Base-by-base conservation (phyloP, 1,140 invertebrate species). In the Grapholita molesta region DNA sequence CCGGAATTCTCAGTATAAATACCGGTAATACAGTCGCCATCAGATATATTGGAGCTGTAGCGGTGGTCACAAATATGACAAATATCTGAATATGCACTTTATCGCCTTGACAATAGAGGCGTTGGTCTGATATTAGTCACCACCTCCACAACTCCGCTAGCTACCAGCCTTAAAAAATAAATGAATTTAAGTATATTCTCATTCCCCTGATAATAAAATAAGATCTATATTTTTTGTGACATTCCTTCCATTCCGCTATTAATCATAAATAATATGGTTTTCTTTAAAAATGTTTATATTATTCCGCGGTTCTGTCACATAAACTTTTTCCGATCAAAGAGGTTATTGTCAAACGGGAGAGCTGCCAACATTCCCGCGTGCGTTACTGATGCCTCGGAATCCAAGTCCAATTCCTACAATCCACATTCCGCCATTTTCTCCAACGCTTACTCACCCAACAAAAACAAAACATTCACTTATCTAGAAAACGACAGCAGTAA, bases 241-340 rank as follows among this genome's bases (percentile, higher is more conserved):
- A 48, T 48, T 48, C 42, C 42, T 5, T 48, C 42, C 18, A 48
- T 48, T 21, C 42, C 18, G 6, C 42, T 21, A 48, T 48, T 21
- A 48, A 48, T 48, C 42, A 48, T 48, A 21, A 21, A 15, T 21
- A 21, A n/a, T 21, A 48, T 21, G 7, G 3, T 30, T 30, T 42
- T 15, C 38, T 18, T 42, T n/a, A 48, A 48, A 48, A 48, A 48
- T 48, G 21, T 61, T 61, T 18, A 25, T 30, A 32, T 61, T 23
- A 30, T 21, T 61, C 25, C 11, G 8, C 0, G 55, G 12, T 15
- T 25, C 55, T 57, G 53, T 57, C 55, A 61, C 55, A 61, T 61
- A 61, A 61, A 57, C 28, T 61, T 32, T 61, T 61, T 28, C 52
- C 55, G 55, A 61, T 61, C 55, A 61, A 61, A 61, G 28, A 25